Conservation (phyloP, 2,113 vertebrate genomes). For the Menidia beryllina region DNA sequence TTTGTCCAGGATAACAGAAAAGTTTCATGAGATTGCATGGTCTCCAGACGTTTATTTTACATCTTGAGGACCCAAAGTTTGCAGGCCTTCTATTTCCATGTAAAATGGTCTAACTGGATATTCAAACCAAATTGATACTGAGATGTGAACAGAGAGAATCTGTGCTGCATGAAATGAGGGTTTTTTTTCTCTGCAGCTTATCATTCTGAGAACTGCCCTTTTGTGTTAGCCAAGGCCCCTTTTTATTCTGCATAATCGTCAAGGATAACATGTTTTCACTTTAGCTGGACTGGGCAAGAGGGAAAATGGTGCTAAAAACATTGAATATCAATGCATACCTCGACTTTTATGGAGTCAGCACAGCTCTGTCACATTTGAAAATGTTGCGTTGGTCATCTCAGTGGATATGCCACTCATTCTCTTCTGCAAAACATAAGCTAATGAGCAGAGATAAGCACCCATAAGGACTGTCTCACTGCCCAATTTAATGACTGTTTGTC, state of each 20-base stretch:
- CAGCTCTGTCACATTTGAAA: constrained; percentile 6
- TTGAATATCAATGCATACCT: constrained; percentile 22
- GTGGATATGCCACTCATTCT: constrained; percentile 24
- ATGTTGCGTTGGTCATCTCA: constrained; percentile 34
- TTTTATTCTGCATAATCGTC: constrained; percentile 13
- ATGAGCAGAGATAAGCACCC: constrained; percentile 63
- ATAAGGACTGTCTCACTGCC: constrained; percentile 57
- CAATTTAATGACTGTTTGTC: constrained; percentile 65
- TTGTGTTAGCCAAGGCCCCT: constrained; percentile 29
- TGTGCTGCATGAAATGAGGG: background rate
- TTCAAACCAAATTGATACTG: constrained; percentile 40
- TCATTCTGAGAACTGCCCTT: constrained; percentile 25
- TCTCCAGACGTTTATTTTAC: constrained; percentile 27
- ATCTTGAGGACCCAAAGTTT: constrained; percentile 43
- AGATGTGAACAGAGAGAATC: constrained; percentile 7
- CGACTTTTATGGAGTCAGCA: constrained; percentile 20
- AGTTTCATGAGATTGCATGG: constrained; percentile 45
- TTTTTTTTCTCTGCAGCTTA: constrained; percentile 10
- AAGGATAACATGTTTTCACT: constrained; percentile 12
- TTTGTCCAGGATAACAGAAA: constrained; percentile 56
- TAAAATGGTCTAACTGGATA: constrained; percentile 40
- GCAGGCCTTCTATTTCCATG: constrained; percentile 35
- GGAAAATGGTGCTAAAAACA: constrained; percentile 16
- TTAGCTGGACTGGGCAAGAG: background rate
- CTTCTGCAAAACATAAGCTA: constrained; percentile 39